These are phyloP conservation scores for Aphelenchoides bicaudatus DNA, from an alignment of 2,888 invertebrate genomes.

Conservation along the genomic window DNA sequence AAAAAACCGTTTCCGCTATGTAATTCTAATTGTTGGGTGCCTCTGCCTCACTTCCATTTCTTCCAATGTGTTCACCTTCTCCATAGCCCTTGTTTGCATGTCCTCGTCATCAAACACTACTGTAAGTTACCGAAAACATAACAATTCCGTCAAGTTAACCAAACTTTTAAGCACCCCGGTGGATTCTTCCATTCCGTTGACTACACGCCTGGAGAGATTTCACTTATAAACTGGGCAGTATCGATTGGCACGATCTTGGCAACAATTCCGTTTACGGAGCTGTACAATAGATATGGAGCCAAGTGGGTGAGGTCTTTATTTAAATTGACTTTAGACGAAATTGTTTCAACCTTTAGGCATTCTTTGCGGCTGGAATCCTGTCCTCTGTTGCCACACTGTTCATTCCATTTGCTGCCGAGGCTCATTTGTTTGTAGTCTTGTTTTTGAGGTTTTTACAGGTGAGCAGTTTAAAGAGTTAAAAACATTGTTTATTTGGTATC, in stretches of 20 bases:
- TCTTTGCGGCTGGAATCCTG: constrained; percentile 17
- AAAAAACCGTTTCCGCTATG: constrained; percentile 19
- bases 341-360: too few relatives aligned
- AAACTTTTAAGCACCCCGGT: neutral
- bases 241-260: constrained; percentile 36
- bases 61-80: constrained; percentile 48
- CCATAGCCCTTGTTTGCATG: constrained; percentile 52
- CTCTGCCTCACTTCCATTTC: constrained; percentile 39
- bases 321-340: too few relatives aligned
- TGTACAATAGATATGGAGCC: constrained; percentile 44
- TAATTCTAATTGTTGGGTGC: constrained; percentile 23
- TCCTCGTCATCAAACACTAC: constrained; percentile 15
- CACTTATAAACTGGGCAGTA: constrained; percentile 44
- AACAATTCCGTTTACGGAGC: constrained; percentile 46
- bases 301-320: too few relatives aligned
- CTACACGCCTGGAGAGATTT: constrained; percentile 38
- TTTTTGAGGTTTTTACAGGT: constrained; percentile 15
- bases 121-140: neutral
- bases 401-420: constrained; percentile 15
- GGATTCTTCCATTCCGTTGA: constrained; percentile 20
- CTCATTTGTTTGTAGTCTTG: constrained; percentile 5
- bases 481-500: too few relatives aligned
- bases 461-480: too few relatives aligned
- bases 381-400: constrained; percentile 15
- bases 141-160: neutral